Evolutionary conservation across 1,140 invertebrate species (phyloP), one percentile per base, ranked within the genome.

Genomic region (Hylaeus anthracinus): DNA sequence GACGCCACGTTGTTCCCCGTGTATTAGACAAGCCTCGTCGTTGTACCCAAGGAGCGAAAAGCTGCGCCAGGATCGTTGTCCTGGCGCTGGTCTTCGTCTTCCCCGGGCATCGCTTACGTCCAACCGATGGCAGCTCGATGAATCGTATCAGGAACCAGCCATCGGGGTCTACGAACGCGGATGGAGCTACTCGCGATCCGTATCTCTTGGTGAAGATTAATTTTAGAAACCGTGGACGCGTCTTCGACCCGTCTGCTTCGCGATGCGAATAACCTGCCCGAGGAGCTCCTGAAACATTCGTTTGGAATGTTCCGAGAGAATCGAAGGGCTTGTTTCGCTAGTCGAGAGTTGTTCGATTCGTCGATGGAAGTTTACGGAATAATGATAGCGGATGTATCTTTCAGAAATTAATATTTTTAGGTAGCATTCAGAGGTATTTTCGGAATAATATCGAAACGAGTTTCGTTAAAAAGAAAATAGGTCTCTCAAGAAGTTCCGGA

Each of bases 21-120:
- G 79, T 73, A 76, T 75, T 67, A 66, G 73, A 70, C 48, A 58
- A 76, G 26, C 48, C 41, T 81, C 56, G 43, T 81, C 56, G 43
- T 80, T 74, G 71, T 61, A 43, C 26, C 64, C 53, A 70, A 51
- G 56, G 41, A 56, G 43, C 73, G 64, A 69, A 65, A 77, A 64
- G 37, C 45, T 61, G 74, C 26, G 41, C 37, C 74, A 67, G 74
- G 60, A 81, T 70, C 64, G 45, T 43, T 37, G 66, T 39, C 55
- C 73, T 45, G n/a, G 4, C 41, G 12, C 2, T 3, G 14, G 5
- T 15, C 53, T 26, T 26, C 26, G 26, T 6, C 43, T 26, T 14
- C 9, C 74, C 39, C 78, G 9, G 45, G 26, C 26, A n/a, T n/a
- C 43, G 41, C 26, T 26, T 26, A 69, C 5, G 14, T 12, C 10